phyloP scores from a whole-genome alignment of 2,888 invertebrate species.

The Lacanobia wlatinum region DNA sequence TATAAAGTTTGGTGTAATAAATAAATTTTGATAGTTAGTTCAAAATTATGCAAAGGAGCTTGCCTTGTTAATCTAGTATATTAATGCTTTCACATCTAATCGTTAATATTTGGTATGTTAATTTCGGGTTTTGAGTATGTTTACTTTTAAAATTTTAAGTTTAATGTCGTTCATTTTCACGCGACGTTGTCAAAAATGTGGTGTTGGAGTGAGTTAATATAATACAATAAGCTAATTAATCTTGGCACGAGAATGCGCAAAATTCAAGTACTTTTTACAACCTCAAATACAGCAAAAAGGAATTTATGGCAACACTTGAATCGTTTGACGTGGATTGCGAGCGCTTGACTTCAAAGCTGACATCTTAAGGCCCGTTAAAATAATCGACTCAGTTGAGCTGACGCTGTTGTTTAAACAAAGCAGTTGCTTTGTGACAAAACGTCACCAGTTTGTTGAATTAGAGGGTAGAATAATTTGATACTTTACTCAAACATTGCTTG shows the following conservation, averaged over 20 bases:
- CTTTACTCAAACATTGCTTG: neutral
- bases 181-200: slow-evolving; percentile 36
- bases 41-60: slow-evolving; percentile 66
- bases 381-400: slow-evolving; percentile 17
- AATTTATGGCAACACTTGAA: slow-evolving; percentile 44
- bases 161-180: slow-evolving; percentile 26
- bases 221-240: slow-evolving; percentile 31
- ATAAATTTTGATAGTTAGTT: slow-evolving; percentile 66
- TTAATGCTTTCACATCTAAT: slow-evolving; percentile 64
- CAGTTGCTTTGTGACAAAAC: slow-evolving; percentile 25
- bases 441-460: slow-evolving; percentile 1
- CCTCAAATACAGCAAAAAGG: slow-evolving; percentile 18
- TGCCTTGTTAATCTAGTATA: slow-evolving; percentile 57
- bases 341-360: slow-evolving; percentile 45
- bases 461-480: neutral
- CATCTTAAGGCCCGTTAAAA: slow-evolving; percentile 48
- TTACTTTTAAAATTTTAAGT: slow-evolving; percentile 29
- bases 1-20: slow-evolving; percentile 41
- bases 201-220: slow-evolving; percentile 28
- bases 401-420: neutral
- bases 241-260: slow-evolving; percentile 53
- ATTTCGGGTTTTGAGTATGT: slow-evolving; percentile 38
- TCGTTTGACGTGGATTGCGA: slow-evolving; percentile 39
- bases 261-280: slow-evolving; percentile 29
- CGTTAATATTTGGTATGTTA: slow-evolving; percentile 63